A percentile compares a stretch with the other conserved stretches of the same genome.
Evolutionary conservation across 2,797 vertebrate species (phyloP).

Genomic region (Sebastolobus altivelis): DNA sequence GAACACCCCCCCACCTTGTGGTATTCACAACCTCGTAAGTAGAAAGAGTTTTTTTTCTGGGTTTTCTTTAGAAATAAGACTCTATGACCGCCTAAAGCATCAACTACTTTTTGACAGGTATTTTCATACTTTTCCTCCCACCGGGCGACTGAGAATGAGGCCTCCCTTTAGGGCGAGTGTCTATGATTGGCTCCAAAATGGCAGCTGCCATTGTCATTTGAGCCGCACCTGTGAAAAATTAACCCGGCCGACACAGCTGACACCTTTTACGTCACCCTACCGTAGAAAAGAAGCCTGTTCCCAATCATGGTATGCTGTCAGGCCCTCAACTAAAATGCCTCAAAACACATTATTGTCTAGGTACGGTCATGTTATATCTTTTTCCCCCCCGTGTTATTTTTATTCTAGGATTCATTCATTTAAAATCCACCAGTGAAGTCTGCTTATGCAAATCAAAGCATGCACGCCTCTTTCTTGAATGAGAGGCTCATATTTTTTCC

Average conservation of each 20-base stretch:
- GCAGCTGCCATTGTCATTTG: conserved; percentile 53
- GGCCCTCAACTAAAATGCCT: neutral
- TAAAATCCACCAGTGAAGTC: conserved; percentile 8
- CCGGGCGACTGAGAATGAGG: neutral
- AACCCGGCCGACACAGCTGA: conserved; percentile 40
- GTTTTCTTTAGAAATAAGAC: neutral
- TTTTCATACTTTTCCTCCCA: neutral
- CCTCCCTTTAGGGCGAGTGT: conserved; percentile 12
- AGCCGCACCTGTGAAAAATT: conserved; percentile 57
- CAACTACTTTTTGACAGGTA: neutral
- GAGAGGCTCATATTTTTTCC: neutral
- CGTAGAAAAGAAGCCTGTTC: neutral
- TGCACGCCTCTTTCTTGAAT: neutral
- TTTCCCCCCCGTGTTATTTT: neutral
- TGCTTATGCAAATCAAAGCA: conserved; percentile 16
- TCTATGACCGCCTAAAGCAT: neutral
- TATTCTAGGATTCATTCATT: conserved; percentile 25
- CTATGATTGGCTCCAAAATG: conserved; percentile 51
- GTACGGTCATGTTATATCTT: neutral
- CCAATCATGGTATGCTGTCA: neutral
- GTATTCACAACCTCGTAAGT: rapidly evolving
- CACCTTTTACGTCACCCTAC: conserved; percentile 24
- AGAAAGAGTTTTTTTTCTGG: neutral
- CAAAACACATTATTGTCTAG: neutral
- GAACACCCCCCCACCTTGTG: no score